Conservation (phyloP, 2,113 vertebrate species). For the Cygnus atratus region DNA sequence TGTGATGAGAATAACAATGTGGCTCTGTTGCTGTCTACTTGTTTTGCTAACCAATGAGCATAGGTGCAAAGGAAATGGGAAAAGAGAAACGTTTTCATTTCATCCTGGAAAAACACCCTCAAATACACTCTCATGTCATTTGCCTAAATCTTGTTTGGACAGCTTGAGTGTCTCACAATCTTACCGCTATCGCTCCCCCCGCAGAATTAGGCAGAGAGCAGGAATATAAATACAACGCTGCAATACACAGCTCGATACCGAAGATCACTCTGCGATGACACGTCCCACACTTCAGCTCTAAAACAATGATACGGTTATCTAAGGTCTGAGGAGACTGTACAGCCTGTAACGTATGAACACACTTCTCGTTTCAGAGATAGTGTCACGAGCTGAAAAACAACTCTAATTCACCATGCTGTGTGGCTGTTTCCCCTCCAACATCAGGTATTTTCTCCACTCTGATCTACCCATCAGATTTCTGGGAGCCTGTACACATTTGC, state of each 20-base stretch:
- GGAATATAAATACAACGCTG: constrained; percentile 20
- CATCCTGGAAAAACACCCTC: neutral
- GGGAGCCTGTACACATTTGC: neutral
- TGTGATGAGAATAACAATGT: neutral
- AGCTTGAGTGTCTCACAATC: neutral
- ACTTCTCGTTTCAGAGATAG: constrained; percentile 36
- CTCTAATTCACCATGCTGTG: neutral
- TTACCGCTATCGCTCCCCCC: constrained; percentile 12
- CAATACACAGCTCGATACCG: neutral
- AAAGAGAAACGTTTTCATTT: neutral
- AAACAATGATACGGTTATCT: constrained; percentile 1
- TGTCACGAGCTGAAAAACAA: constrained; percentile 8
- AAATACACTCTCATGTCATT: neutral
- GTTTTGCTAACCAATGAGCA: neutral
- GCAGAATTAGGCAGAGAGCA: neutral
- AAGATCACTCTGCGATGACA: constrained; percentile 24
- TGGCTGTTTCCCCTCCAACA: neutral
- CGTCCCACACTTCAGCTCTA: neutral
- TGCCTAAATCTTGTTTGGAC: constrained; percentile 53
- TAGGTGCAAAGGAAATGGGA: constrained; percentile 18
- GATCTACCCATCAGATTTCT: neutral
- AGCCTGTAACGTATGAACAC: constrained; percentile 8
- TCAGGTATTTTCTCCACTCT: neutral
- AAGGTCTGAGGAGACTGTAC: neutral
- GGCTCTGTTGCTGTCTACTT: neutral